Percentiles rank a stretch among this genome's conserved stretches.
Evolutionary conservation across 2,888 invertebrate genomes (phyloP).

Genomic region (Bombylius discolor): DNA sequence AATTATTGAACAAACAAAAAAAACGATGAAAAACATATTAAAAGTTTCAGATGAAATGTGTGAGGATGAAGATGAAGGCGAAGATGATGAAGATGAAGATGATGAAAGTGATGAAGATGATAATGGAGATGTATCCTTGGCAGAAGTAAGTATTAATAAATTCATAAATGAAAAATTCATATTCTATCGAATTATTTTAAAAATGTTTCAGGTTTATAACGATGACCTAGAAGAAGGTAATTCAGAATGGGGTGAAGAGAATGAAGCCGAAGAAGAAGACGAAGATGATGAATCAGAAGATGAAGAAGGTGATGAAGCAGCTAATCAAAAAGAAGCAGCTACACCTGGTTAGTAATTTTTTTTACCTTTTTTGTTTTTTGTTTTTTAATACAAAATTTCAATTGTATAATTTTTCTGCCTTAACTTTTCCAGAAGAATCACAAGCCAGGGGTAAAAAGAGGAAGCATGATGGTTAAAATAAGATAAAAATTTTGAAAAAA

Average conservation of each 20-base stretch:
- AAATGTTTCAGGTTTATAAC: constrained; percentile 31
- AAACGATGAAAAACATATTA: background rate
- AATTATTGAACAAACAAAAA: too few species aligned
- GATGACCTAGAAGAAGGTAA: constrained; percentile 47
- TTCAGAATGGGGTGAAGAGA: constrained; percentile 50
- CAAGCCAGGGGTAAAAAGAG: constrained; percentile 56
- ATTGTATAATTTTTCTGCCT: background rate
- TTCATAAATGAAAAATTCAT: background rate
- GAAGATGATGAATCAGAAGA: constrained; percentile 46
- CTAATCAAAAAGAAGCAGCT: constrained; percentile 18
- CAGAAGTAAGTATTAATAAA: constrained; percentile 22
- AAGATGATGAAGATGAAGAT: constrained; percentile 35
- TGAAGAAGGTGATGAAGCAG: constrained; percentile 23
- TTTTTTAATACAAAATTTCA: background rate
- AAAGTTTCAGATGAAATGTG: constrained; percentile 21
- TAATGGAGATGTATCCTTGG: constrained; percentile 37
- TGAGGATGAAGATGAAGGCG: constrained; percentile 42
- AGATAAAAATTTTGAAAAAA: constrained; percentile 6
- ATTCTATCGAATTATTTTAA: too few species aligned
- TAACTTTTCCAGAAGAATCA: constrained; percentile 29
- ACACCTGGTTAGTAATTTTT: constrained; percentile 19
- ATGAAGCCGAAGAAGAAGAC: constrained; percentile 41
- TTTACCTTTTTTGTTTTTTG: background rate
- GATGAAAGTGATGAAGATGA: constrained; percentile 50
- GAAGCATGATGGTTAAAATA: constrained; percentile 47